Evolutionary conservation across 2,888 invertebrate species (phyloP), one percentile per base, ranked within the genome.

Genomic region (Norana najaformis): DNA sequence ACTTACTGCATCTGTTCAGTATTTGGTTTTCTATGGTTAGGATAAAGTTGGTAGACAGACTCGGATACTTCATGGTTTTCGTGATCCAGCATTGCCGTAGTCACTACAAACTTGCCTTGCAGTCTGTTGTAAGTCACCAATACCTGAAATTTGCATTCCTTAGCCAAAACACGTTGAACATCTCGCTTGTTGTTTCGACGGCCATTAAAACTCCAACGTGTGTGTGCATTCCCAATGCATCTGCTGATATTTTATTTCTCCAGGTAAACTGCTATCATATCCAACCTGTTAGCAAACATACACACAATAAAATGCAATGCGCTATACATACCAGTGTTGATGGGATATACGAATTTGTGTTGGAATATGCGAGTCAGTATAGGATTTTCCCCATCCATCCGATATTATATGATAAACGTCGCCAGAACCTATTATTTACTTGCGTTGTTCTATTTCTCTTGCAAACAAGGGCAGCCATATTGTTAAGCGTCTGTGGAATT

Each of bases 1-100:
- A 69, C 69, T n/a, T 30, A 8, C n/a, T 2, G 6, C 69, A 69
- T 8, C 69, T 69, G 69, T 69, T 69, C 69, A 11, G 30, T 69
- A n/a, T 69, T 69, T 69, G 11, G 69, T n/a, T 69, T 69, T 13
- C 69, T 69, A 8, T 69, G 69, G 6, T 8, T n/a, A n/a, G 69
- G 8, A 69, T 69, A 69, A 8, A 1, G 13, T n/a, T 30, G 69
- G n/a, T 69, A 69, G 8, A 69, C 5, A 1, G 69, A n/a, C n/a
- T 69, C 69, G n/a, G 69, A 69, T n/a, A 69, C 69, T n/a, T 69
- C 69, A n/a, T 69, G 69, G 69, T 69, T 69, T n/a, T 69, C 30
- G n/a, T 69, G 69, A 0, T n/a, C 69, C 69, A 69, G 69, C n/a
- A 69, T 8, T n/a, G n/a, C 69, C 69, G 30, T n/a, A n/a, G 69